Evolutionary conservation across 2,113 vertebrate species (phyloP), one percentile per base, ranked within the genome.

Genomic region (Tragelaphus imberbis): DNA sequence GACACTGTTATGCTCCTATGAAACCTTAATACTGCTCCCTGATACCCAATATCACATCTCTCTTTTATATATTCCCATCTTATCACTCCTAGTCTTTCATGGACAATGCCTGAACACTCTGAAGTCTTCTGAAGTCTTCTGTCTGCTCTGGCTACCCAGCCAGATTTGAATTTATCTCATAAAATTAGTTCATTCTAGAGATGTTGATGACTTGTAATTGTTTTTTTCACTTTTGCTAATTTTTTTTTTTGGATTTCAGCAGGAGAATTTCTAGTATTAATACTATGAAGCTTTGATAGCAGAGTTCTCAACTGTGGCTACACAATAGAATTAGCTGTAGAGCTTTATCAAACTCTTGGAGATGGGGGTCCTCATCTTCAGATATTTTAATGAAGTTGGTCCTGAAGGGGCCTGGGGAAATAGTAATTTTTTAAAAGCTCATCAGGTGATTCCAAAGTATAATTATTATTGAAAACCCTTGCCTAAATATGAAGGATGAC

Each of bases 361-460:
- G 3, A 30, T 33, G 21, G 36, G n/a, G 14, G 0, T 84, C 12
- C 28, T 36, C 30, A 58, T 21, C 25, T 58, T 49, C 56, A 90
- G 27, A 90, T 44, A 90, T 33, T 90, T 23, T 92, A 77, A 90
- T 97, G 95, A 94, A 95, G 51, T 77, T 92, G 40, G 28, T 82
- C 23, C 16, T 92, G 71, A n/a, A 90, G 47, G 30, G 7, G 6
- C 7, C 85, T 13, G 40, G 47, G 53, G n/a, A 95, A 59, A 90
- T 63, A 95, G 21, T 49, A 30, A 27, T 85, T 94, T 95, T 79
- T 75, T 3, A 77, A 59, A 93, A 96, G 51, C n/a, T 92, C 40
- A 84, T n/a, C 7, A 61, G 58, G 17, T 84, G n/a, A 91, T 84
- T 86, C 44, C 77, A 61, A 94, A 93, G 21, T 44, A 77, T 6